Evolutionary conservation across 2,797 vertebrate genomes (phyloP).

Genomic region (Sus cebifrons): DNA sequence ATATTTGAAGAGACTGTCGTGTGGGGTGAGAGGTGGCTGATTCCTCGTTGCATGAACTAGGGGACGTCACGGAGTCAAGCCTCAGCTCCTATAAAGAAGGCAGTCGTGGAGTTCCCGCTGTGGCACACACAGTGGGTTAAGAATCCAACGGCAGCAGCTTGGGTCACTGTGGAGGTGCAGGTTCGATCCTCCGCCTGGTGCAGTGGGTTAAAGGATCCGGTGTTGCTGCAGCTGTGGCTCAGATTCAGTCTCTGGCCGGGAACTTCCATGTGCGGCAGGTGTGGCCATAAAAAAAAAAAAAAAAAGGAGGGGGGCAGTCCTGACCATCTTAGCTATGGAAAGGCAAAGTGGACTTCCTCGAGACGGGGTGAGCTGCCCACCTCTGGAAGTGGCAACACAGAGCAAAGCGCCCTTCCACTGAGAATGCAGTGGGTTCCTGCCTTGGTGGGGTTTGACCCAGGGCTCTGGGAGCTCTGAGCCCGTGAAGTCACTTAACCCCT

Average conservation of each 20-base stretch:
- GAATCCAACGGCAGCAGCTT: too few relatives aligned
- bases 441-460: not conserved
- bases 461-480: not conserved
- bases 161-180: too few relatives aligned
- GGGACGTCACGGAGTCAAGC: not conserved
- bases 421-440: not conserved
- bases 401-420: not conserved
- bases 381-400: not conserved
- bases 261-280: too few relatives aligned
- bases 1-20: slow-evolving; percentile 19
- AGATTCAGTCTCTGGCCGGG: too few relatives aligned
- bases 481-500: not conserved
- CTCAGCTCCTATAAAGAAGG: not conserved
- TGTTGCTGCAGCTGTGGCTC: too few relatives aligned
- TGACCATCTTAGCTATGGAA: not conserved
- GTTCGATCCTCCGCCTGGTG: too few relatives aligned
- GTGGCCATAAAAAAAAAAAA: not conserved
- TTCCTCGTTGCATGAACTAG: not conserved
- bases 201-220: too few relatives aligned
- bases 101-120: not conserved
- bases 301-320: not conserved
- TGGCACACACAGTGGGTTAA: too few relatives aligned
- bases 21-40: not conserved
- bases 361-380: not conserved
- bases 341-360: not conserved